A percentile compares a stretch with the other conserved stretches of the same genome.
phyloP scores from a whole-genome alignment of 2,113 vertebrate genomes.

The Muntiacus reevesi region DNA sequence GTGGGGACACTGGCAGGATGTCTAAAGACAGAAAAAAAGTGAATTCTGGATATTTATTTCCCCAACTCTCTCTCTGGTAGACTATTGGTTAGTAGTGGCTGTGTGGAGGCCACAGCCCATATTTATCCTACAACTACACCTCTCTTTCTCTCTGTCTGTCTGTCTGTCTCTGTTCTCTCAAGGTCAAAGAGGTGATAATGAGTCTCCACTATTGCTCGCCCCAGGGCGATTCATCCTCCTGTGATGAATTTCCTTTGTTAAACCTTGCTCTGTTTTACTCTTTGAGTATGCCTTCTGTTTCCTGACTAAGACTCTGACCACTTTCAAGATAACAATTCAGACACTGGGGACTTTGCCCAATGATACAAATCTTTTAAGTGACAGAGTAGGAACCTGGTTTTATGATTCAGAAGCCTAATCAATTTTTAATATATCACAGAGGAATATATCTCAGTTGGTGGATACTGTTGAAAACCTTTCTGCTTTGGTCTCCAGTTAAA shows the following conservation, averaged over 20 bases:
- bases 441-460: background rate
- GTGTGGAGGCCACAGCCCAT: background rate
- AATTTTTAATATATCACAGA: constrained; percentile 15
- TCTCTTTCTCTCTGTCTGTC: background rate
- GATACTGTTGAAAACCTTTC: background rate
- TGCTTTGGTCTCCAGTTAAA: background rate
- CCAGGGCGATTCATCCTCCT: background rate
- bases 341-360: background rate
- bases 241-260: background rate
- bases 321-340: constrained; percentile 23
- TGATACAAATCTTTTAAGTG: background rate
- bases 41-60: background rate
- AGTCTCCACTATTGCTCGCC: background rate
- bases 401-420: background rate
- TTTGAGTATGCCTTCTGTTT: constrained; percentile 26
- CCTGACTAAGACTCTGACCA: background rate
- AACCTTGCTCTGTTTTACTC: background rate
- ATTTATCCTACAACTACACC: background rate
- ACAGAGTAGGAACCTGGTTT: background rate
- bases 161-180: background rate
- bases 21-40: background rate
- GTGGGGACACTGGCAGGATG: background rate
- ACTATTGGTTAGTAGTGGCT: background rate
- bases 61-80: background rate
- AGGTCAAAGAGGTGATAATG: background rate